Evolutionary conservation across 1,140 invertebrate species (phyloP), one percentile per base, ranked within the genome.

Genomic region (Dendrolimus punctatus): DNA sequence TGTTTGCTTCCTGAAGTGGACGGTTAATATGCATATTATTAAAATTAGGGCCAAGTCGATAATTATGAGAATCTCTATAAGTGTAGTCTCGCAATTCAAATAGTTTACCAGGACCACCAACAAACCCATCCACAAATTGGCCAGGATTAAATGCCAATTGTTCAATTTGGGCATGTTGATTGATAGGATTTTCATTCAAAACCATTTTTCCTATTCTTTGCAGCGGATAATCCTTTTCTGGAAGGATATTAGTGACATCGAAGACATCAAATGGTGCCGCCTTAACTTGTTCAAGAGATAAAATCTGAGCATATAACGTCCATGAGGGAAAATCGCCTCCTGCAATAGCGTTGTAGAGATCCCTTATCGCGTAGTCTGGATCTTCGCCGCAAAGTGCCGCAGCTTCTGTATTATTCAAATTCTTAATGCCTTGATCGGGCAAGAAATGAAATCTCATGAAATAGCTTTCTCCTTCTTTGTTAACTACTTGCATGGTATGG

Each of bases 1-100:
- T 95, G 42, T 84, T 81, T 5, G 81, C 69, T 58, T 68, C 69
- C 48, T 57, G 89, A 61, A 93, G 94, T 0, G 98, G 96, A 73
- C 95, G 96, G 76, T 98, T 99, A 7, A 98, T 95, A 8, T 96
- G 93, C 48, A 98, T 88, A 71, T 96, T 95, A 23, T 92, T 88
- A 78, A 95, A 95, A 82, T 98, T 98, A 4, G 93, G 88, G 37
- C 96, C 96, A 39, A 98, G 87, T 5, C 96, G 91, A 80, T 98
- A 93, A 55, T 95, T 90, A 60, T 97, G 95, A 6, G 96, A 95
- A 76, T 98, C 96, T 8, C 91, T 90, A 74, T 98, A 98, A 8
- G 95, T 91, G 68, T 97, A 95, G 3, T 97, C 87, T 56, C 97
- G 91, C 41, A 93, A 95, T 88, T 95, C 94, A 49, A 98, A 88